Evolutionary conservation across 92 coral and sea anemone genomes (phyloP), one percentile per base, ranked within the genome.

Genomic region (Galaxea fascicularis): DNA sequence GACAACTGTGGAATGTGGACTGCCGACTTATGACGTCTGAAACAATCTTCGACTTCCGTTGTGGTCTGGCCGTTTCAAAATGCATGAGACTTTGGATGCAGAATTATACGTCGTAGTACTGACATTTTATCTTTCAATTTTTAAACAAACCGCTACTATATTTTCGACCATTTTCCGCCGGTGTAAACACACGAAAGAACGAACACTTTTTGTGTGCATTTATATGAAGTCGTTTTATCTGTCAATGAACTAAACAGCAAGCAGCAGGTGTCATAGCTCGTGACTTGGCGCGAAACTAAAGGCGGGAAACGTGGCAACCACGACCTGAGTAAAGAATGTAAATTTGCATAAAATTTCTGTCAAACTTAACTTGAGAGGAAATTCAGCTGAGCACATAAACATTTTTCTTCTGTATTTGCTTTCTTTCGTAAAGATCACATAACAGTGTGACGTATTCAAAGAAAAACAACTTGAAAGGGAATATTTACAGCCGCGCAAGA

Each of bases 291-390:
- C 75, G 84, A 78, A 62, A 78, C n/a, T 46, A 45, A n/a, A 39
- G 60, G 62, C 82, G 72, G 82, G 72, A 79, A 65, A 79, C 75
- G 65, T 65, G 75, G 84, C 75, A 79, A 79, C 84, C 84, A 79
- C 51, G 62, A 45, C 14, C 51, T 20, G 15, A 65, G 62, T 14
- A 52, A 79, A 79, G 62, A 49, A 79, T 65, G 75, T 66, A 4
- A 4, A 79, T 79, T 79, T 79, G 84, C 84, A 66, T 79, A 79
- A 77, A n/a, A 18, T 54, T 0, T 49, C 14, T 49, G 74, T 24
- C 45, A 39, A 3, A 8, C 10, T 21, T 22, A 21, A 21, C 29
- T 47, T 63, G 63, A 4, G 14, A 45, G 7, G 12, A 65, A 65
- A 66, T 71, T 29, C 75, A 79, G 84, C 84, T 79, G 75, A 29